These are phyloP conservation scores for Anoplophora glabripennis DNA, from an alignment of 1,140 invertebrate species.

Conservation along the genomic window DNA sequence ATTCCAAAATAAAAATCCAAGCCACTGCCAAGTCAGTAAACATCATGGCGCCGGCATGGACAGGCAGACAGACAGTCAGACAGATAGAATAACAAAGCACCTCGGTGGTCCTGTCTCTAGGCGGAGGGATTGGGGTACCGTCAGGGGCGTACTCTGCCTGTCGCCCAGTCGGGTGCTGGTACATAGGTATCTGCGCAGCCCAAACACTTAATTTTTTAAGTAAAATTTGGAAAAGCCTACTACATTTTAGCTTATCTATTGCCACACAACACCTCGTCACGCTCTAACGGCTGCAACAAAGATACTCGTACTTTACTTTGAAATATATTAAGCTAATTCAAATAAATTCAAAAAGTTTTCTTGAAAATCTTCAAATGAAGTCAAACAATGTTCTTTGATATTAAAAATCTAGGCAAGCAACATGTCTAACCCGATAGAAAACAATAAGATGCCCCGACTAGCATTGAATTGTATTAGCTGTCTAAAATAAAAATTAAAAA, in stretches of 20 bases:
- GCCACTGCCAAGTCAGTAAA: conserved; percentile 10
- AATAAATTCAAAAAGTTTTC: too few relatives aligned
- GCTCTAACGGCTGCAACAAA: too few relatives aligned
- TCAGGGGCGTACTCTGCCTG: conserved; percentile 55
- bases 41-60: conserved; percentile 6
- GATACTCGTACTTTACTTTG: too few relatives aligned
- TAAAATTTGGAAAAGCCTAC: conserved; percentile 13
- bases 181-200: conserved; percentile 57
- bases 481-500: too few relatives aligned
- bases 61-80: conserved; percentile 31
- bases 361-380: too few relatives aligned
- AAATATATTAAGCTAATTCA: too few relatives aligned
- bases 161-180: conserved; percentile 53
- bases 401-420: too few relatives aligned
- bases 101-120: conserved; percentile 58
- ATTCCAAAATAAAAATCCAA: conserved; percentile 11
- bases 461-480: too few relatives aligned
- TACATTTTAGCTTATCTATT: neutral
- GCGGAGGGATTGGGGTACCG: conserved; percentile 51
- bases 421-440: too few relatives aligned
- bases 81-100: conserved; percentile 47
- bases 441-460: too few relatives aligned
- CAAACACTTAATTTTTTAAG: conserved; percentile 21
- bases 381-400: too few relatives aligned
- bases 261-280: conserved; percentile 14